Evolutionary conservation across 2,797 vertebrate genomes (phyloP).

Genomic region (Propithecus deckenii): DNA sequence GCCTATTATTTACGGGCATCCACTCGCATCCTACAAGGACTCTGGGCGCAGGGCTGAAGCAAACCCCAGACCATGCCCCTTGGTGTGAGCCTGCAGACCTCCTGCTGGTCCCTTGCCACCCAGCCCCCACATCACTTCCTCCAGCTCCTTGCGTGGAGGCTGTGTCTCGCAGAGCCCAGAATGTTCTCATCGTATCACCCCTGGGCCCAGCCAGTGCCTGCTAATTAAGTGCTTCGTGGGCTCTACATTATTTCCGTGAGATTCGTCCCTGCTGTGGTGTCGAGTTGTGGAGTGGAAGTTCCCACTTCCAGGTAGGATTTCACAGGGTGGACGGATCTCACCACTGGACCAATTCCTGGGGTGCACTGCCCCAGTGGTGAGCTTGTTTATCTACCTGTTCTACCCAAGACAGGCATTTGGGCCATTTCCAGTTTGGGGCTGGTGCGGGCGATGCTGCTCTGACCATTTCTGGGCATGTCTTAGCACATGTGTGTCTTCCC

Average conservation of each 20-base stretch:
- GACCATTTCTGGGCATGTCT: fast-evolving
- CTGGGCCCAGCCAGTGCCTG: not conserved
- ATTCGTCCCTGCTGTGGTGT: fast-evolving
- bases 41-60: fast-evolving
- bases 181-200: fast-evolving
- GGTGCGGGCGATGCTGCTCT: fast-evolving
- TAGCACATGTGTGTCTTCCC: fast-evolving
- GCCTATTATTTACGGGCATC: not conserved
- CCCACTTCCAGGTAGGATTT: not conserved
- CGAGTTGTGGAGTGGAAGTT: fast-evolving
- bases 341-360: not conserved
- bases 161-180: fast-evolving
- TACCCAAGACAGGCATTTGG: fast-evolving
- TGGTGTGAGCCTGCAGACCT: fast-evolving
- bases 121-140: not conserved
- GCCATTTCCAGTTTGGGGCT: not conserved
- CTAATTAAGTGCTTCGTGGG: not conserved
- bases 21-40: fast-evolving
- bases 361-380: not conserved
- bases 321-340: fast-evolving
- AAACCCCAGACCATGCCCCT: not conserved
- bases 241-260: fast-evolving
- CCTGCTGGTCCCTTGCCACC: fast-evolving
- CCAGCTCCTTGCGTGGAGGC: fast-evolving
- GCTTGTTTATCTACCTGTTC: not conserved